Evolutionary conservation across 1,140 invertebrate species (phyloP).

Genomic region (Hylaeus volcanicus): DNA sequence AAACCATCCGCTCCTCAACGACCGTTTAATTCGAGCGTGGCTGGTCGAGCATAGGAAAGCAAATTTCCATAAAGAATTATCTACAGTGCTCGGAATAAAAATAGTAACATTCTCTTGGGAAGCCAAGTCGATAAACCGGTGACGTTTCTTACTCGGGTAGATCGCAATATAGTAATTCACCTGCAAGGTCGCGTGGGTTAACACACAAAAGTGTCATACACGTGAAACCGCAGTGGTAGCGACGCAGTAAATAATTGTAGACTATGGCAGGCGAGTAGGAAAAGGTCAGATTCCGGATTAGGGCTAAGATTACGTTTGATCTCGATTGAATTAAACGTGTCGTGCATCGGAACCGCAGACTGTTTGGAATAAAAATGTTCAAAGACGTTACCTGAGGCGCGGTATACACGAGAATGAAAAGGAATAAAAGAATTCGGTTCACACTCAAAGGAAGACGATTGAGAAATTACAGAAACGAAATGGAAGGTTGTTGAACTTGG

Average conservation of each 20-base stretch:
- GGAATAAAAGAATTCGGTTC: too few relatives aligned
- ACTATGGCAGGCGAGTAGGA: background rate
- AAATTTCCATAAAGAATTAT: background rate
- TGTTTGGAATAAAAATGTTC: too few relatives aligned
- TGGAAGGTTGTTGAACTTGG: too few relatives aligned
- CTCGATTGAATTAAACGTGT: too few relatives aligned
- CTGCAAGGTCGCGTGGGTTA: background rate
- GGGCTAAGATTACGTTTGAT: background rate
- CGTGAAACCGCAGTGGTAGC: too few relatives aligned
- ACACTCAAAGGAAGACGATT: too few relatives aligned
- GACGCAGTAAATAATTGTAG: background rate
- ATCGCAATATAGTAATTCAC: constrained; percentile 4
- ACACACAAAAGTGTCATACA: background rate
- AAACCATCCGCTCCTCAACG: background rate
- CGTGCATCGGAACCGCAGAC: background rate
- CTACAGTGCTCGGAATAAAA: background rate
- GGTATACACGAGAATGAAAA: too few relatives aligned
- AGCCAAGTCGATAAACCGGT: background rate
- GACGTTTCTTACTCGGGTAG: constrained; percentile 1
- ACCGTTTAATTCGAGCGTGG: background rate
- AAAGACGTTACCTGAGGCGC: too few relatives aligned
- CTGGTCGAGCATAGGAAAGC: too few relatives aligned
- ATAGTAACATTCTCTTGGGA: background rate
- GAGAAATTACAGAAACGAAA: too few relatives aligned
- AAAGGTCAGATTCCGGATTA: background rate